Percentiles rank a stretch among this genome's conserved stretches.
Evolutionary conservation across 1,140 invertebrate genomes (phyloP).

Genomic region (Eriocheir sinensis): DNA sequence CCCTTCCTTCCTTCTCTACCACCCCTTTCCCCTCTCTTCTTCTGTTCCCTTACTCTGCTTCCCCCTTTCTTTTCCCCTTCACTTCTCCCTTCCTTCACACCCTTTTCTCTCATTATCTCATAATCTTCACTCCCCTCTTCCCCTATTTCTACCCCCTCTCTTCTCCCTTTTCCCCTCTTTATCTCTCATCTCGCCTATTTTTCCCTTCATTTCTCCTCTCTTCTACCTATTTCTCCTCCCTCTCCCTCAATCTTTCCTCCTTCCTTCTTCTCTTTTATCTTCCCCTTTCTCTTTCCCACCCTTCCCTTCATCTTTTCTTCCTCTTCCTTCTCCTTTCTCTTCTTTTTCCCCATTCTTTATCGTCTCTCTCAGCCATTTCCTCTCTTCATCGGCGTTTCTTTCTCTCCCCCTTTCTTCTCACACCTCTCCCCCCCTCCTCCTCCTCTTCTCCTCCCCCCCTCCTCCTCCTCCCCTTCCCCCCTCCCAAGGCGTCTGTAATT

Average conservation of each 20-base stretch:
- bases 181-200: not conserved
- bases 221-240: not conserved
- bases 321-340: not conserved
- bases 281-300: not conserved
- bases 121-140: not conserved
- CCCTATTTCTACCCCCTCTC: not conserved
- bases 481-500: not conserved
- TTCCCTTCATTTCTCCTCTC: not conserved
- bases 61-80: too few species aligned
- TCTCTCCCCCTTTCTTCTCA: too few species aligned
- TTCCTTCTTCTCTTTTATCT: slow-evolving; percentile 12
- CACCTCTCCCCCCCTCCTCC: too few species aligned
- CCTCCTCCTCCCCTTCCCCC: not conserved
- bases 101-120: too few species aligned
- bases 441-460: too few species aligned
- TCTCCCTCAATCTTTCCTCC: not conserved
- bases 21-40: too few species aligned
- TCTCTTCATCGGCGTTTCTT: too few species aligned
- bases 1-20: too few species aligned
- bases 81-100: too few species aligned
- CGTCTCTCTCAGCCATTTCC: too few species aligned
- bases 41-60: too few species aligned
- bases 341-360: too few species aligned
- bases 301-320: not conserved
- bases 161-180: slow-evolving; percentile 6